Base-by-base conservation (phyloP, 2,888 invertebrate species). In the Lobophora halterata region DNA sequence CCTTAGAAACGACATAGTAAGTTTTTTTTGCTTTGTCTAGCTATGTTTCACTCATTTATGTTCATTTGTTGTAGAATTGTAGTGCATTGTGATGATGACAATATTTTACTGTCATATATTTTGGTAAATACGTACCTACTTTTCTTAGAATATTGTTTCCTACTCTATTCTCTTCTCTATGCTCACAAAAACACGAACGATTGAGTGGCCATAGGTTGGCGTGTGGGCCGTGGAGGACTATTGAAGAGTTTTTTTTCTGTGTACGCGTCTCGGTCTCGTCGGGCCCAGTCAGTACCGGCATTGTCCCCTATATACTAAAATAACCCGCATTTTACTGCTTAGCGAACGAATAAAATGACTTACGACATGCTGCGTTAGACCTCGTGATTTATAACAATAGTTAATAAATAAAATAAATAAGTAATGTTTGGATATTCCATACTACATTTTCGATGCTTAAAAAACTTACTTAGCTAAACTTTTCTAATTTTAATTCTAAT, bases 151-250 rank as follows among this genome's bases (percentile, higher is more conserved):
- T 9, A 11, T 12, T 23, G 5, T 24, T 16, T n/a, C n/a, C 67
- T 46, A 52, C 73, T 78, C 75, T 41, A 58, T 8, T 14, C 45
- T 29, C 62, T 69, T 67, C 55, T 58, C 47, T 73, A 51, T 61
- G 41, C 52, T 40, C 46, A 63, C 65, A 69, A 61, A 63, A 74
- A 71, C 72, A 74, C 70, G 69, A 70, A 75, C 81, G 79, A 82
- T 81, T 80, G 83, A 83, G 83, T 81, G 80, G 76, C 80, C 76
- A 79, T 71, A 76, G 79, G 77, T 61, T 73, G 78, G 82, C 80
- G 83, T 82, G 83, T 85, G 86, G 86, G 83, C 79, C 61, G 85
- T 71, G 60, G 76, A 80, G 80, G 73, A 80, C 83, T 79, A 81
- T 83, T 75, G 73, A 78, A 58, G 58, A 60, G 72, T 70, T 72